Percentiles rank a stretch among this genome's conserved stretches.
phyloP scores from a whole-genome alignment of 2,797 vertebrate species.

The Carduelis carduelis region DNA sequence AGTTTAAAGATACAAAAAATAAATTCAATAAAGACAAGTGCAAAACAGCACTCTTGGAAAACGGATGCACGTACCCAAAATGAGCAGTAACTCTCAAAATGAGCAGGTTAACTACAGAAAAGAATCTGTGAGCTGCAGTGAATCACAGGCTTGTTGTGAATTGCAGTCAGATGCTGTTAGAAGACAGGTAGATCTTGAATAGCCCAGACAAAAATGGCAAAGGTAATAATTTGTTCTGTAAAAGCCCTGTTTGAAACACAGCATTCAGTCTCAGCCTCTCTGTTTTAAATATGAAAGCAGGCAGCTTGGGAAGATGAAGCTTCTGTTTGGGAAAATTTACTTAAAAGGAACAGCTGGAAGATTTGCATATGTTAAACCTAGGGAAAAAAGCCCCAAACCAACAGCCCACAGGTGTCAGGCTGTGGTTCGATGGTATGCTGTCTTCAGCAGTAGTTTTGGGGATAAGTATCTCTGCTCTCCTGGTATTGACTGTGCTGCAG shows the following conservation, averaged over 20 bases:
- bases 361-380: background rate
- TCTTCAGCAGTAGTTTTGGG: background rate
- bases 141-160: background rate
- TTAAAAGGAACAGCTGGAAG: background rate
- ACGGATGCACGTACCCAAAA: rapidly evolving
- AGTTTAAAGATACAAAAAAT: background rate
- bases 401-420: background rate
- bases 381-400: background rate
- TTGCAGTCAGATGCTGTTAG: background rate
- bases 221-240: background rate
- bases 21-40: background rate
- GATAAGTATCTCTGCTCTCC: background rate
- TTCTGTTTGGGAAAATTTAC: background rate
- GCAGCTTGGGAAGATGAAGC: background rate
- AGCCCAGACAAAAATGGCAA: background rate
- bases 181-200: background rate
- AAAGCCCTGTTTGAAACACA: background rate
- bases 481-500: background rate
- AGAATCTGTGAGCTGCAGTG: background rate
- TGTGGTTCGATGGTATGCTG: background rate
- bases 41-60: background rate
- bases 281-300: background rate
- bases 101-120: background rate
- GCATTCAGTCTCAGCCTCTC: background rate
- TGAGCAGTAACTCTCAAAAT: background rate